Base-by-base conservation (phyloP, 2,113 vertebrate species). In the Amblyornis subalaris region DNA sequence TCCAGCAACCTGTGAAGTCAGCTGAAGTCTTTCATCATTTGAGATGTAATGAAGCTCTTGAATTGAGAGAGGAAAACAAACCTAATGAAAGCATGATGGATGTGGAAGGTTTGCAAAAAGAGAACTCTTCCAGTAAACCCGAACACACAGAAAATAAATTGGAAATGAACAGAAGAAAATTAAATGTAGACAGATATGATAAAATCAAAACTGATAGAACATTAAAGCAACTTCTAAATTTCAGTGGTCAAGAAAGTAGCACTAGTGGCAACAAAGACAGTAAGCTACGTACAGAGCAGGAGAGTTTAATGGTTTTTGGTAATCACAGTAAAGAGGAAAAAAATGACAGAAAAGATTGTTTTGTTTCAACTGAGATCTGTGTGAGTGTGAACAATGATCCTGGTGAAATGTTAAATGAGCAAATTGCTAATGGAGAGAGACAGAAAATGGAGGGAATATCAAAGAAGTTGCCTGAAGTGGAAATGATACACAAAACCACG, bases 1-100 rank as follows among this genome's bases (percentile, higher is more conserved):
- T 85, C 66, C 92, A 93, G 44, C 89, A 90, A 33, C 77, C 80
- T 42, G 48, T 55, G 94, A 67, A 97, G 72, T 69, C 70, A 66
- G 44, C 62, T 93, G 60, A 92, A 89, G 62, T 44, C 73, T 91
- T 70, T 83, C 89, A 94, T 25, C 28, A 0, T 80, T 73, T 86
- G 55, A 54, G 36, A 72, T 80, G n/a, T 70, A 47, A 86, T 40
- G 60, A 93, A 87, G 79, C 73, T 65, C 28, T 92, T 88, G 91
- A 88, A 80, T 23, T 65, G 25, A 50, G 36, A 80, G 85, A 64
- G 29, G 51, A 90, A 73, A 64, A 51, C 58, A 72, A 70, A 62
- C 28, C 50, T 66, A 26, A 50, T 40, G 82, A 76, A 90, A 86
- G 20, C 38, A 26, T 23, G 62, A 57, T 78, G 66, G 58, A 75